Evolutionary conservation across 1,140 invertebrate genomes (phyloP).

Genomic region (Vanessa atalanta): DNA sequence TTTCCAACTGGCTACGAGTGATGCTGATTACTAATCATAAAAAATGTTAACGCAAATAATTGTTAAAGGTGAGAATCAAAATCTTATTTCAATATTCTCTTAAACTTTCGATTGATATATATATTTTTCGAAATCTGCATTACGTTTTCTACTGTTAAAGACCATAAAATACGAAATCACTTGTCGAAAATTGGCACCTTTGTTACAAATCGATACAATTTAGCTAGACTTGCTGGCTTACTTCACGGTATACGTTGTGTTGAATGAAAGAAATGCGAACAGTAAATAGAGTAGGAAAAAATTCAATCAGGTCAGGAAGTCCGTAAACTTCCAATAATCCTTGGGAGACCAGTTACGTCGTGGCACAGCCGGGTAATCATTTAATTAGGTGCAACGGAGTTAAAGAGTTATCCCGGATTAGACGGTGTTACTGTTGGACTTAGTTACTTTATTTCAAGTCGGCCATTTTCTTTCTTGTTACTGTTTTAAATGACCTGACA

Average conservation of each 20-base stretch:
- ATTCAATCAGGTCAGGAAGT: conserved; percentile 10
- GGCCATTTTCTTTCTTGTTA: conserved; percentile 4
- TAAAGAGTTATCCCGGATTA: conserved; percentile 47
- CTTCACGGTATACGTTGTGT: background rate
- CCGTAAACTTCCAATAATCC: conserved; percentile 38
- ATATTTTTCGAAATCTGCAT: no score
- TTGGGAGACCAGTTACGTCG: conserved; percentile 26
- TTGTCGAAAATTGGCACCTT: no score
- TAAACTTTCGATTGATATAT: no score
- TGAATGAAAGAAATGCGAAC: background rate
- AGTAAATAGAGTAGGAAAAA: conserved; percentile 13
- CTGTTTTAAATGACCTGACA: background rate
- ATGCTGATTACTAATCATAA: no score
- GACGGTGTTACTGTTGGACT: conserved; percentile 41
- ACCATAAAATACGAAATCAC: no score
- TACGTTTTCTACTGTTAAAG: no score
- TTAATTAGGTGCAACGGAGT: conserved; percentile 47
- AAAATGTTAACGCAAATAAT: background rate
- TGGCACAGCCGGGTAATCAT: conserved; percentile 41
- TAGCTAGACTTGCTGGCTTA: no score
- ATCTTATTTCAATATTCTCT: no score
- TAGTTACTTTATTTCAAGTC: conserved; percentile 37
- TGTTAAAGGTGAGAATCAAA: background rate
- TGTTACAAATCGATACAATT: background rate
- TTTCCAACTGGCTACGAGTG: no score